Evolutionary conservation across 2,113 vertebrate genomes (phyloP), one percentile per base, ranked within the genome.

Genomic region (Alosa alosa): DNA sequence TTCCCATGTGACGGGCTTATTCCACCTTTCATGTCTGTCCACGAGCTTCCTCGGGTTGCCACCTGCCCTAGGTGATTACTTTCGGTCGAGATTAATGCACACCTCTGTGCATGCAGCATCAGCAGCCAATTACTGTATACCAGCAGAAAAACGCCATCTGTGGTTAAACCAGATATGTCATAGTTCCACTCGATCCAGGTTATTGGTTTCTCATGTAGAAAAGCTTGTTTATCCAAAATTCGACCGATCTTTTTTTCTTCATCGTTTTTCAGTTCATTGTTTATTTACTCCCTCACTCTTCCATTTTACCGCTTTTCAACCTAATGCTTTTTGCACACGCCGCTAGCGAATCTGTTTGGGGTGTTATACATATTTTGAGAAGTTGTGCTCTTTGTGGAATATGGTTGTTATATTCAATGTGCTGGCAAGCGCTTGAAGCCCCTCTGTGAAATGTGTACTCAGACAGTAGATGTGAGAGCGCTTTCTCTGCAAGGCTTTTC

Each of bases 61-160:
- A 92, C 90, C 90, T 94, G 90, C 91, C 87, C 88, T 89, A 90
- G 85, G 89, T 89, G 89, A 89, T 89, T 86, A 86, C 87, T 84
- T 88, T 88, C 88, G 91, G 91, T 92, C 91, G 41, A 88, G 86
- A 86, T 88, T 88, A 87, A 90, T 90, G 88, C 90, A 81, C 87
- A 86, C 31, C 41, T 92, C 89, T 84, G 86, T 89, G 87, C 86
- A 84, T 87, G 87, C 90, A 90, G 88, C 90, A 93, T 93, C 89
- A 89, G 86, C 90, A 91, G 89, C 90, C 92, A 91, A 92, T 92
- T 90, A 90, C n/a, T n/a, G n/a, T n/a, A n/a, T 86, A 90, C 86
- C 82, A 88, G 87, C 89, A 90, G 84, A 88, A 36, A 86, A 41
- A 44, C 87, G 88, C 89, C 90, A 91, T 92, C 90, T 89, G 86